phyloP scores from a whole-genome alignment of 2,888 invertebrate genomes.

The Papilio protenor region DNA sequence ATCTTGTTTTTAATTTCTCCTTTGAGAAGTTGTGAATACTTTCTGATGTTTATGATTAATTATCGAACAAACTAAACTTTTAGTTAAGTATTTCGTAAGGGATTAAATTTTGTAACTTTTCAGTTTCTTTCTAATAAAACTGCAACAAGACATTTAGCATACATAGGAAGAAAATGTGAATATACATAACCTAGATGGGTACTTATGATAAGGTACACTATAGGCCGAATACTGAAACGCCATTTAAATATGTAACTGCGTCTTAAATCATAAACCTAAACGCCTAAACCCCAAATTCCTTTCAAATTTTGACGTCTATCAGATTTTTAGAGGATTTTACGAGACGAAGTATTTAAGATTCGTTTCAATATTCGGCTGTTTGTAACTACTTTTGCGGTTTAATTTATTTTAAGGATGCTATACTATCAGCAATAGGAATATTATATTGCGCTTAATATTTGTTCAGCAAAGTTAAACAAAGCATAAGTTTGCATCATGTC shows the following conservation, averaged over 20 bases:
- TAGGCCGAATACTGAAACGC: no score
- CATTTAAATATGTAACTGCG: no score
- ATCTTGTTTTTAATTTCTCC: constrained; percentile 39
- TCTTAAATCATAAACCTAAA: no score
- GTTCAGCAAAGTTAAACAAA: neutral
- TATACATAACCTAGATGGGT: neutral
- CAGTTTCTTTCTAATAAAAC: neutral
- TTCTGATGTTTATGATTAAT: constrained; percentile 31
- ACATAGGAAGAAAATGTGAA: neutral
- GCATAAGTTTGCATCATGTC: neutral
- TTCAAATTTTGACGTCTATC: no score
- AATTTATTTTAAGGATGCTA: neutral
- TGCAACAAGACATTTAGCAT: neutral
- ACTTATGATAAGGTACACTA: no score
- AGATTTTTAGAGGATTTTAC: no score
- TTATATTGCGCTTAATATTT: neutral
- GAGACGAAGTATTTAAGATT: no score
- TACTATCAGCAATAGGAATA: neutral
- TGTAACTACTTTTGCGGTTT: neutral
- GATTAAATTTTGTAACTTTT: constrained; percentile 21
- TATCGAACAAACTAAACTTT: constrained; percentile 22
- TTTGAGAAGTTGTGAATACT: constrained; percentile 24
- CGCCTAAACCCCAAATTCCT: no score
- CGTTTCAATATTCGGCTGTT: no score
- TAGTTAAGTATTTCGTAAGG: constrained; percentile 22